phyloP scores from a whole-genome alignment of 1,140 invertebrate genomes.

The Achroia grisella region DNA sequence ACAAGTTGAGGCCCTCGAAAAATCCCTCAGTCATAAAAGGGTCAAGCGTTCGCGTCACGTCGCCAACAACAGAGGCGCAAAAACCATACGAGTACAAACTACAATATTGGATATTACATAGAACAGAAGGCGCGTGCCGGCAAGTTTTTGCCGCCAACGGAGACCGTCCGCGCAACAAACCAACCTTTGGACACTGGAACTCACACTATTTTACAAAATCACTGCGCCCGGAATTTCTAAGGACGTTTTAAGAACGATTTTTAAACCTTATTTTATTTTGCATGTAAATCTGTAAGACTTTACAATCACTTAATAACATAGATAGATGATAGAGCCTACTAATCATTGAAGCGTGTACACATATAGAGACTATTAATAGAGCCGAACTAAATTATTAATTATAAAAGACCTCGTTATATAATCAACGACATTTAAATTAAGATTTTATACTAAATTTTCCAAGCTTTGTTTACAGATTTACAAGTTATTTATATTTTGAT shows the following conservation, averaged over 20 bases:
- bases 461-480: too few species aligned
- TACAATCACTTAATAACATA: too few species aligned
- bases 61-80: slow-evolving; percentile 29
- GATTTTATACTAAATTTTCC: too few species aligned
- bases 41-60: slow-evolving; percentile 58
- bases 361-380: too few species aligned
- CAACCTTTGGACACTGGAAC: slow-evolving; percentile 16
- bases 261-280: too few species aligned
- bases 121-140: slow-evolving; percentile 55
- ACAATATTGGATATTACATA: slow-evolving; percentile 70
- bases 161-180: slow-evolving; percentile 12
- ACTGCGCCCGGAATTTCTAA: background rate
- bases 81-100: slow-evolving; percentile 55
- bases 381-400: too few species aligned
- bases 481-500: too few species aligned
- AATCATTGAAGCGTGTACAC: too few species aligned
- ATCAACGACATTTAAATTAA: too few species aligned
- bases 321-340: too few species aligned
- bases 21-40: slow-evolving; percentile 53
- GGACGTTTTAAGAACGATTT: too few species aligned
- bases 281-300: background rate
- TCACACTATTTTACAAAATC: slow-evolving; percentile 23
- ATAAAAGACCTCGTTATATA: too few species aligned
- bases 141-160: slow-evolving; percentile 46
- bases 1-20: slow-evolving; percentile 22